Evolutionary conservation across 2,113 vertebrate genomes (phyloP), one percentile per base, ranked within the genome.

Genomic region (Suncus etruscus): DNA sequence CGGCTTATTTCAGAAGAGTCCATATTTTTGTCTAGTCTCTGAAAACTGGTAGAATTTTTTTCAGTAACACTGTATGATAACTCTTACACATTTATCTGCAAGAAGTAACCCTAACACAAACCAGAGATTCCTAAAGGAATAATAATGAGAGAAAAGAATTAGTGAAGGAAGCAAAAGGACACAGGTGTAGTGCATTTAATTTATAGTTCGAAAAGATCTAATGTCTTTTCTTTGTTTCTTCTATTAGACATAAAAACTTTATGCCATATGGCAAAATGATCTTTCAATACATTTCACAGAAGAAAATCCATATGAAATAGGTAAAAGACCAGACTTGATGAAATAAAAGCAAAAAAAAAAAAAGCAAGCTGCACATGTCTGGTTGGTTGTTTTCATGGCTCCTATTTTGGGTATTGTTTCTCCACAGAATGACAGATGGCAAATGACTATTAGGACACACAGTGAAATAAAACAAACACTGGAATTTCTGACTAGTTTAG

Each of bases 101-200:
- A 63, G 63, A 88, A n/a, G n/a, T 78, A 73, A 76, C 81, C 22
- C 70, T 83, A 8, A 83, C 22, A 61, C 70, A 92, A 92, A 48
- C 39, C 14, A 61, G 11, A 70, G 51, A 79, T 87, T 86, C 54
- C 61, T 73, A 11, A 87, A 94, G 22, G 15, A 25, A 82, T 47
- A 27, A 45, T 86, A 76, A 87, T 63, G 58, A 77, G 50, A 16
- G 94, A 90, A 74, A 54, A 83, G 76, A 92, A 70, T 16, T 6
- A 87, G 89, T n/a, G 81, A 96, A 95, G 47, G 54, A 85, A 58
- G 47, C n/a, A 93, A 83, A 96, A 95, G 47, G 54, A 85, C 63
- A 47, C n/a, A 93, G 58, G 14, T 87, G 6, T 39, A 92, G 47
- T 31, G 82, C 11, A 88, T 95, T 77, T 31, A 48, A 91, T 92